Base-by-base conservation (phyloP, 2,888 invertebrate genomes). In the Leistus spinibarbis region DNA sequence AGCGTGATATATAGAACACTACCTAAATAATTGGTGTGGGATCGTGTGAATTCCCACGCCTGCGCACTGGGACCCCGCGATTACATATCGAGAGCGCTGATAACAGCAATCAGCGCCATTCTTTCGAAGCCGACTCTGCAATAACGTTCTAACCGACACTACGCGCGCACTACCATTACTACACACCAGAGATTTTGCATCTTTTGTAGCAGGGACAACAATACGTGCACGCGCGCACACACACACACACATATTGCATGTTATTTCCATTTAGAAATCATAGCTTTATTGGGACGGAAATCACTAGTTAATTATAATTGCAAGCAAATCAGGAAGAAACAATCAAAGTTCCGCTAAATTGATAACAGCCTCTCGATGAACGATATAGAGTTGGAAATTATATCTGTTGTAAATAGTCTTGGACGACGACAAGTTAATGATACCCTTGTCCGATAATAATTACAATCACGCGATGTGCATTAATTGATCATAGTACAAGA, bases 1-100 rank as follows among this genome's bases (percentile, higher is more conserved):
- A 40, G 71, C 65, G 71, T 71, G 71, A 71, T 71, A 71, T 71
- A 71, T 71, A 71, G 71, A 71, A 64, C 71, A 65, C 23, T 22
- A 65, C 54, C 56, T 64, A 71, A 60, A 71, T 71, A 71, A 71
- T 71, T 71, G 71, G 71, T 71, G 40, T 40, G 40, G 71, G 54
- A 71, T 71, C 71, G 71, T 71, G 71, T 71, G 71, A 71, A 71
- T 71, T 71, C 71, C 71, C 71, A 71, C 71, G 71, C 64, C 71
- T 64, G 71, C 64, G 65, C 71, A 71, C 54, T 65, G 64, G 56
- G 20, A 5, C 40, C 40, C 57, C 57, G 10, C 71, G 71, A 71
- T 71, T 71, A 71, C 71, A 57, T 64, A 71, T 71, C 71, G 56
- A 54, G 54, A 54, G 24, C 64, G 9, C 71, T 71, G 71, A 71